Evolutionary conservation across 2,888 invertebrate species (phyloP), one percentile per base, ranked within the genome.

Genomic region (Hemithea aestivaria): DNA sequence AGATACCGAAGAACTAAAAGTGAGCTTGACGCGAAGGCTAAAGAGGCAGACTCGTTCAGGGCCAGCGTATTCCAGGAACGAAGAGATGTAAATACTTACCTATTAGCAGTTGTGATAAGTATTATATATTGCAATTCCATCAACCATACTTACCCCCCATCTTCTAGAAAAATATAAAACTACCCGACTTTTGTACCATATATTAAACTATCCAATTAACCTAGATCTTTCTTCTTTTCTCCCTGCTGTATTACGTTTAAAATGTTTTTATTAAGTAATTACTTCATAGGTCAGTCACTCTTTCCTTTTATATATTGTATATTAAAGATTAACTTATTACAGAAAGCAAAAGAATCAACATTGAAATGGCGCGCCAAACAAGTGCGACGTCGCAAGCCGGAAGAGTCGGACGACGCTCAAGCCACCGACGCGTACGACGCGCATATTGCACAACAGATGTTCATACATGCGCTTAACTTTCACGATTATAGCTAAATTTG

Each of bases 291-390:
- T n/a, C n/a, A n/a, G n/a, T n/a, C n/a, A n/a, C n/a, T n/a, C n/a
- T n/a, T n/a, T n/a, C n/a, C n/a, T n/a, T n/a, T n/a, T n/a, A n/a
- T n/a, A n/a, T n/a, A n/a, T n/a, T n/a, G n/a, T n/a, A n/a, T n/a
- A n/a, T n/a, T n/a, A n/a, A n/a, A n/a, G n/a, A n/a, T n/a, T n/a
- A n/a, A n/a, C n/a, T n/a, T n/a, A n/a, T n/a, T n/a, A n/a, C n/a
- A 81, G 82, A 59, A 64, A 62, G 64, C 60, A 0, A 37, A 42
- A 20, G 51, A 54, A 0, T 60, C 55, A 0, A 58, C 53, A 24
- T 50, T 45, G 16, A 51, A 45, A 0, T 81, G 76, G 78, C 68
- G 62, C 44, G 45, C 64, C 7, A 70, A 64, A 39, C 72, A 67
- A 35, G 58, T 63, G 16, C 52, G 56, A 29, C 66, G 56, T 0